Evolutionary conservation across 92 coral and sea anemone genomes (phyloP).

Genomic region (Zoanthus solanderi): DNA sequence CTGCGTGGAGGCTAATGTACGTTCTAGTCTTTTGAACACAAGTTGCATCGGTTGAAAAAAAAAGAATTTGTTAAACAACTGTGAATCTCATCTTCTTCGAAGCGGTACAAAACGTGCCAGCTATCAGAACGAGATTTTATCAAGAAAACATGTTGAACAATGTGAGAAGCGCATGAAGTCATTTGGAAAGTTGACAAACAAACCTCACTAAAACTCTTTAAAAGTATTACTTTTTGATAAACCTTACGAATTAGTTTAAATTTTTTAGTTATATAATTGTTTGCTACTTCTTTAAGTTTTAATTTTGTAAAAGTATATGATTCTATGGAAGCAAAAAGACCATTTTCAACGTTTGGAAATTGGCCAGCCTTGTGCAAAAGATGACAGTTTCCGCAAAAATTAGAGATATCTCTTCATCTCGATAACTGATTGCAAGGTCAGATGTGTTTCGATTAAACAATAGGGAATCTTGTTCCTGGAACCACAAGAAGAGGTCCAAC

Average conservation of each 20-base stretch:
- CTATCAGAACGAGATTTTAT: background rate
- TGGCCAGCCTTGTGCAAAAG: conserved; percentile 1
- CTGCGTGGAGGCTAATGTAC: background rate
- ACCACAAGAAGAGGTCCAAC: too few species aligned
- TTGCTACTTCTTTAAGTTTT: background rate
- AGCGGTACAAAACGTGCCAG: background rate
- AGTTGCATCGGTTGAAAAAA: background rate
- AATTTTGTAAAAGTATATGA: background rate
- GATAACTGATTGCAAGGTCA: background rate
- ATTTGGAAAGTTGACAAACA: background rate
- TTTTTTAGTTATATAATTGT: background rate
- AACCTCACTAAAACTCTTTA: background rate
- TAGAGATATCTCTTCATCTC: background rate
- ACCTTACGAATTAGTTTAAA: background rate
- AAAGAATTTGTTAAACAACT: background rate
- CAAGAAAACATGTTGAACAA: background rate
- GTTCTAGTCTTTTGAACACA: background rate
- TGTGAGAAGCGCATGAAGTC: background rate
- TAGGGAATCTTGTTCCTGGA: too few species aligned
- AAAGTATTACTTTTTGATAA: background rate
- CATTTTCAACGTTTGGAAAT: background rate
- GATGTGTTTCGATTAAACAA: background rate
- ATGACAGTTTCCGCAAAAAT: background rate
- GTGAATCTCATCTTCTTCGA: background rate
- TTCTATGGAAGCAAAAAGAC: background rate